Conservation (phyloP, 2,797 vertebrate species). For the Phyllotis vaccarum region DNA sequence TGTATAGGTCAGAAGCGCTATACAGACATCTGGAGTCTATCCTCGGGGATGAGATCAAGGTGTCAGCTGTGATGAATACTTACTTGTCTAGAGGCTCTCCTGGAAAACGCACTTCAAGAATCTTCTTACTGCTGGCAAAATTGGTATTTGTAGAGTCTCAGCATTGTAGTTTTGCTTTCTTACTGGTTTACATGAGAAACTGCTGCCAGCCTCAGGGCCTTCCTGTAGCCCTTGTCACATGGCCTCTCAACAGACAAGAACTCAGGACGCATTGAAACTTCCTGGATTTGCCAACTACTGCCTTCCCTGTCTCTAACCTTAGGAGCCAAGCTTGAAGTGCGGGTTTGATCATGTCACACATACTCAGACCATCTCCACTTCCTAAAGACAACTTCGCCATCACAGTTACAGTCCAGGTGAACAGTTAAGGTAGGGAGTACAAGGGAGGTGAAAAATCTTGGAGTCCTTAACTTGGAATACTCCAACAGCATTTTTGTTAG, state of each 20-base stretch:
- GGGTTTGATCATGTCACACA: not conserved
- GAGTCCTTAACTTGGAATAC: slow-evolving; percentile 4
- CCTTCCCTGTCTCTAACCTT: not conserved
- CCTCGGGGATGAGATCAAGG: not conserved
- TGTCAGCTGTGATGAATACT: not conserved
- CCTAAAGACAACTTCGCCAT: not conserved
- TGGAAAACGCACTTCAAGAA: not conserved
- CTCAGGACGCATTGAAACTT: not conserved
- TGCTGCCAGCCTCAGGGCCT: not conserved
- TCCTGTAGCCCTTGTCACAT: not conserved
- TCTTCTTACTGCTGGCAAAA: slow-evolving; percentile 7
- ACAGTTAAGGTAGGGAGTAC: not conserved
- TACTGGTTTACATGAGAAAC: not conserved
- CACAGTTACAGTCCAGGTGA: not conserved
- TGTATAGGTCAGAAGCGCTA: slow-evolving; percentile 12
- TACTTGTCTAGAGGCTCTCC: not conserved
- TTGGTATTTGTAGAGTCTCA: not conserved
- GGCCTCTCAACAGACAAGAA: not conserved
- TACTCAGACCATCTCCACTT: not conserved
- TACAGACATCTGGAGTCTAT: not conserved
- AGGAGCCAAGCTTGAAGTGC: not conserved
- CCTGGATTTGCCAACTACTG: not conserved
- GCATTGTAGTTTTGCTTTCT: not conserved
- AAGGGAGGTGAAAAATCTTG: not conserved
- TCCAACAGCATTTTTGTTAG: not conserved